phyloP scores from a whole-genome alignment of 1,140 invertebrate species.

The Drosophila pallidifrons region DNA sequence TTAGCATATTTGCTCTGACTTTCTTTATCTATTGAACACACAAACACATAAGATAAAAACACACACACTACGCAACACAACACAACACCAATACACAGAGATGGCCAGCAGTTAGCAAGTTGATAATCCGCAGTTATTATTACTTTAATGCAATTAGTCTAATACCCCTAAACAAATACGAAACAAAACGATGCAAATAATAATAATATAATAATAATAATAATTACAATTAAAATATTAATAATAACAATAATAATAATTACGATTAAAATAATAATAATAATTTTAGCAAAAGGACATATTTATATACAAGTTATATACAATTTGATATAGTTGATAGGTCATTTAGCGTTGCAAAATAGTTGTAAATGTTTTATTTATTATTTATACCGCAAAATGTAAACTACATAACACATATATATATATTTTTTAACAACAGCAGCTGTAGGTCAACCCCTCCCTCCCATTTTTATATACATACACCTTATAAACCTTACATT shows the following conservation, averaged over 20 bases:
- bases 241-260: conserved; percentile 52
- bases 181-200: conserved; percentile 47
- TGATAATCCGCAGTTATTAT: conserved; percentile 82
- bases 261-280: conserved; percentile 43
- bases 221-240: conserved; percentile 50
- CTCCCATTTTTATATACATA: conserved; percentile 42
- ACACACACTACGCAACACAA: conserved; percentile 22
- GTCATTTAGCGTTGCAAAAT: conserved; percentile 77
- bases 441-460: conserved; percentile 41
- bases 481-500: conserved; percentile 25
- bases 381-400: conserved; percentile 68
- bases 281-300: conserved; percentile 78
- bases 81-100: conserved; percentile 20
- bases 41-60: conserved; percentile 10
- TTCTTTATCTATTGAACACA: conserved; percentile 58
- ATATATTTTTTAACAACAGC: conserved; percentile 18
- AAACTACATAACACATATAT: conserved; percentile 29
- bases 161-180: conserved; percentile 42
- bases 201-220: conserved; percentile 38
- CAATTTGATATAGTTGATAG: conserved; percentile 79
- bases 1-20: conserved; percentile 70
- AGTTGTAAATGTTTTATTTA: conserved; percentile 82
- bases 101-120: conserved; percentile 59
- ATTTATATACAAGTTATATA: conserved; percentile 80
- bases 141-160: conserved; percentile 79